These are phyloP conservation scores for Plutella xylostella DNA, from an alignment of 2,888 invertebrate genomes.

Conservation along the genomic window DNA sequence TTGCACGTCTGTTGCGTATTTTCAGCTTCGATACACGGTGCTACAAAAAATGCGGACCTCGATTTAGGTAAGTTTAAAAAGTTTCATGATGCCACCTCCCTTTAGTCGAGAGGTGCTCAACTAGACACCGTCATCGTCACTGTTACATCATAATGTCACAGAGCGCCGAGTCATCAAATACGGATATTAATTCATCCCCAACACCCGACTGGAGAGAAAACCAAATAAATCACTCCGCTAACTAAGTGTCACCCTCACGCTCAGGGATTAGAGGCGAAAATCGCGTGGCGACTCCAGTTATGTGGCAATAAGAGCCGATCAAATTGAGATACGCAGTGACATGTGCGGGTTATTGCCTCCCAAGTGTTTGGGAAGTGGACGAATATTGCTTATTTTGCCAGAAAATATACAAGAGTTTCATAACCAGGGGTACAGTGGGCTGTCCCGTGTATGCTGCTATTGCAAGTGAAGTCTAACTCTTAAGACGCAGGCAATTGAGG, in stretches of 20 bases:
- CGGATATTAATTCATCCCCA: constrained; percentile 48
- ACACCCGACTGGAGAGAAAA: constrained; percentile 9
- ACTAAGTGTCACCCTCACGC: constrained; percentile 3
- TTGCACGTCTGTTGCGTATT: no score
- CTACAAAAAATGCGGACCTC: no score
- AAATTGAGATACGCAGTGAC: constrained; percentile 60
- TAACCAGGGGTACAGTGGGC: no score
- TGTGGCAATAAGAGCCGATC: constrained; percentile 33
- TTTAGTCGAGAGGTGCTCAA: no score
- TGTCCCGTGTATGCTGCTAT: no score
- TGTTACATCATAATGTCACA: no score
- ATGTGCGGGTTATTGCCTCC: constrained; percentile 63
- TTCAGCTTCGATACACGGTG: no score
- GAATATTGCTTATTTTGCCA: constrained; percentile 58
- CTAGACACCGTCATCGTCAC: no score
- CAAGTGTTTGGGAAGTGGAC: constrained; percentile 61
- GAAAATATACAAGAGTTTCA: constrained; percentile 45
- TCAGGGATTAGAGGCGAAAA: neutral
- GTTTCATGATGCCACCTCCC: no score
- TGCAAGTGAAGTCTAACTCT: no score
- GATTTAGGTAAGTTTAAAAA: no score
- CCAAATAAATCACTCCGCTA: neutral
- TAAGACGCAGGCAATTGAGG: no score
- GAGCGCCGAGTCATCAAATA: constrained; percentile 8
- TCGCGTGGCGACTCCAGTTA: neutral